Evolutionary conservation across 2,113 vertebrate species (phyloP).

Genomic region (Pachyramphus minor): DNA sequence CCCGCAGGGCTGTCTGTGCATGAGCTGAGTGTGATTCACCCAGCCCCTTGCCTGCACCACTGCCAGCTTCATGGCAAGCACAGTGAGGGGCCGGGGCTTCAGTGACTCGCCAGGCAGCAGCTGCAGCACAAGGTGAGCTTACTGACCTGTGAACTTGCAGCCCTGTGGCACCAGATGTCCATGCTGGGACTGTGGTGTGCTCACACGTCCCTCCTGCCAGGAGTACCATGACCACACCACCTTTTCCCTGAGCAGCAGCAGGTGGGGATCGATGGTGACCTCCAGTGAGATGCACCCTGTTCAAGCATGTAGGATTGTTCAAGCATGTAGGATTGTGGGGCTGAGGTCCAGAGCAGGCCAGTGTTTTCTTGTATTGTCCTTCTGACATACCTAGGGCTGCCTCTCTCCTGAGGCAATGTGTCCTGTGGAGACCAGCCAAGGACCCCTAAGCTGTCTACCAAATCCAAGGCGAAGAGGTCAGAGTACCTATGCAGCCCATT

Average conservation of each 20-base stretch:
- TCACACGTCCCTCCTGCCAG: fast-evolving
- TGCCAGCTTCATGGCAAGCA: fast-evolving
- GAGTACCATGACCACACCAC: no score
- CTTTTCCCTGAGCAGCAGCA: not conserved
- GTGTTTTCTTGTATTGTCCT: not conserved
- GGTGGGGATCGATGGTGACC: fast-evolving
- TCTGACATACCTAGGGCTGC: not conserved
- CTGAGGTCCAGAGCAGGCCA: not conserved
- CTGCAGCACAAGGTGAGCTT: not conserved
- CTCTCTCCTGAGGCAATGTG: not conserved
- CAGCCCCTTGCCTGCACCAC: not conserved
- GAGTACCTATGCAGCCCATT: not conserved
- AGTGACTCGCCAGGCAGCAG: fast-evolving
- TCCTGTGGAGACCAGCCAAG: not conserved
- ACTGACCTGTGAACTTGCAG: not conserved
- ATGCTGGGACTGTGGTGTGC: fast-evolving
- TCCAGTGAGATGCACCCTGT: not conserved
- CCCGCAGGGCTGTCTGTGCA: not conserved
- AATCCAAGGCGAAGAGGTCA: not conserved
- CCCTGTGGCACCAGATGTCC: fast-evolving
- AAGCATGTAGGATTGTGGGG: not conserved
- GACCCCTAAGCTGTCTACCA: not conserved
- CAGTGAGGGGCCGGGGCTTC: not conserved
- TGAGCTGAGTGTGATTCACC: not conserved
- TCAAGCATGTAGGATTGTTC: not conserved